Percentiles rank a stretch among this genome's conserved stretches.
phyloP scores from a whole-genome alignment of 1,140 invertebrate genomes.

The Meteorus sp. region DNA sequence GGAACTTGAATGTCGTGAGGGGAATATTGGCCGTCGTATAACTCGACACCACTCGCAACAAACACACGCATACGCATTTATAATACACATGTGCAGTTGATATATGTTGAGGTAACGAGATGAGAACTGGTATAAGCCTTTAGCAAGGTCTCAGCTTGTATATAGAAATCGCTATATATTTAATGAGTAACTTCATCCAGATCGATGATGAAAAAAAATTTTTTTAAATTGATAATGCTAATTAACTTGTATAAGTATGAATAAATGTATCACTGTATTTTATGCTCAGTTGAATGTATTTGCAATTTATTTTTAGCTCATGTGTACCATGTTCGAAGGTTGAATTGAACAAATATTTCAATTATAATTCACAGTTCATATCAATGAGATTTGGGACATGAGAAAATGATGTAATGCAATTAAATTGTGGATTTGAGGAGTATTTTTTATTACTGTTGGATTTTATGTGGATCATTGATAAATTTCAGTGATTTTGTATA shows the following conservation, averaged over 20 bases:
- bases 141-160: conserved; percentile 18
- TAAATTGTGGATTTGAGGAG: no score
- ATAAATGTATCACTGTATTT: background rate
- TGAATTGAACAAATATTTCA: no score
- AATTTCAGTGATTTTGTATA: no score
- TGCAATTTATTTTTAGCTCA: no score
- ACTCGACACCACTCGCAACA: conserved; percentile 27
- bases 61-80: background rate
- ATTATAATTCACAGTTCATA: no score
- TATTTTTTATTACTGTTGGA: no score
- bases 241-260: conserved; percentile 17
- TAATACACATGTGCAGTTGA: background rate
- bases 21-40: conserved; percentile 25
- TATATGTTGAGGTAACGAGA: conserved; percentile 7
- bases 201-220: conserved; percentile 4
- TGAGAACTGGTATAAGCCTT: conserved; percentile 13
- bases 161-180: background rate
- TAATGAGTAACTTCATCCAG: conserved; percentile 20
- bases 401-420: no score
- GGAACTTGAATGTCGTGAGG: background rate
- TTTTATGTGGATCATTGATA: no score
- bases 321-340: no score
- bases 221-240: conserved; percentile 13
- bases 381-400: no score
- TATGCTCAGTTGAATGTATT: no score